Evolutionary conservation across 2,797 vertebrate species (phyloP).

Genomic region (Lithobates pipiens): DNA sequence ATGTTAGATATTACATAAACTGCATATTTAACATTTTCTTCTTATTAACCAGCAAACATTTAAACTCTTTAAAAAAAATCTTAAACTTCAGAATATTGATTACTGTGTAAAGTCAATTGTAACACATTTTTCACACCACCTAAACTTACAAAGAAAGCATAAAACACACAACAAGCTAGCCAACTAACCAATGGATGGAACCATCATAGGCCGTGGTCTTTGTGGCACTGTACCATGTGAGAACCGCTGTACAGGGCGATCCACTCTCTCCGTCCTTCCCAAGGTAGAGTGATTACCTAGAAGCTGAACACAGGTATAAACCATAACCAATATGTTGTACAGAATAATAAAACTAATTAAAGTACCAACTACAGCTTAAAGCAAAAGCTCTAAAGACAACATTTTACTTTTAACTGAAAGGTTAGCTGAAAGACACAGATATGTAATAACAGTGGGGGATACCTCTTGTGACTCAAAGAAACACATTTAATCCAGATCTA

Average conservation of each 20-base stretch:
- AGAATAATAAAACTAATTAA: conserved; percentile 13
- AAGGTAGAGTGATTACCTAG: conserved; percentile 88
- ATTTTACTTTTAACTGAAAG: conserved; percentile 83
- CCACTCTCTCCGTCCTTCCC: conserved; percentile 82
- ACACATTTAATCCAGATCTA: neutral
- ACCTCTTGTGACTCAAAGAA: neutral
- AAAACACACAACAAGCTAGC: conserved; percentile 15
- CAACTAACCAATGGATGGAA: conserved; percentile 95
- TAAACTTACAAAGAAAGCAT: neutral
- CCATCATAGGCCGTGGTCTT: conserved; percentile 82
- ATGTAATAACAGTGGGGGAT: neutral
- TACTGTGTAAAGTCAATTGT: neutral
- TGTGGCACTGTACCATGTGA: conserved; percentile 81
- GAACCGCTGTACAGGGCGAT: conserved; percentile 83
- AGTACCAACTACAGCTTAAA: conserved; percentile 67
- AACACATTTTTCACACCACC: neutral
- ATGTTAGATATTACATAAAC: too few species aligned
- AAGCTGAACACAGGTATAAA: conserved; percentile 82
- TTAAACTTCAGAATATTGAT: neutral
- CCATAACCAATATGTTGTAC: neutral
- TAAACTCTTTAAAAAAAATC: too few species aligned
- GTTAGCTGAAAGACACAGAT: conserved; percentile 78
- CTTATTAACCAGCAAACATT: too few species aligned
- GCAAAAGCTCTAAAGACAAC: conserved; percentile 81
- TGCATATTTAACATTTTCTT: too few species aligned